phyloP scores from a whole-genome alignment of 2,113 vertebrate genomes.

The Ictalurus furcatus region DNA sequence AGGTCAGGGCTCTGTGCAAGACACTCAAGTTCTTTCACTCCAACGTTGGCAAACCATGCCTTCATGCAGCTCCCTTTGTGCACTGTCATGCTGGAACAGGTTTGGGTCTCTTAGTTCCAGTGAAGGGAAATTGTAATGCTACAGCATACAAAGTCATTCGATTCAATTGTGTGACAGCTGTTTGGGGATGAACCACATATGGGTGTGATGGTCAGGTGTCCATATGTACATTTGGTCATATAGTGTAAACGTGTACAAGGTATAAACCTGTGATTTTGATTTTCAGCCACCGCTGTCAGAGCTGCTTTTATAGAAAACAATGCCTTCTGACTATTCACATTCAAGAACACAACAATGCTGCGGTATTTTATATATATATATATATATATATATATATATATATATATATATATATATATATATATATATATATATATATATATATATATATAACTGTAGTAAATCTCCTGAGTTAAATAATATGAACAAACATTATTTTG shows the following conservation, averaged over 20 bases:
- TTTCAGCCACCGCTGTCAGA: neutral
- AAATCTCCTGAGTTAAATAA: too few species aligned
- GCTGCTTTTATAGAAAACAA: neutral
- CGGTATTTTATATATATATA: too few species aligned
- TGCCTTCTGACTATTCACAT: neutral
- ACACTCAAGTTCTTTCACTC: neutral
- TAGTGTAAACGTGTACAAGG: too few species aligned
- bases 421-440: too few species aligned
- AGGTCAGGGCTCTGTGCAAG: neutral
- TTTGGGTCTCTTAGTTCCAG: neutral
- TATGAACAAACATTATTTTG: too few species aligned
- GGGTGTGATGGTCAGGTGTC: neutral
- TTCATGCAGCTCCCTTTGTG: neutral
- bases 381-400: too few species aligned
- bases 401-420: too few species aligned
- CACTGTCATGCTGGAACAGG: neutral
- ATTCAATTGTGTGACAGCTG: neutral
- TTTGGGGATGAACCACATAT: neutral
- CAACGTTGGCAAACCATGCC: neutral
- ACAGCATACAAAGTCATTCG: too few species aligned
- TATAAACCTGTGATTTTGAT: neutral
- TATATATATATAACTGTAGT: too few species aligned
- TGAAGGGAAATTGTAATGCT: neutral
- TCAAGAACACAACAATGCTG: too few species aligned
- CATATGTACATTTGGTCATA: neutral